Base-by-base conservation (phyloP, 1,140 invertebrate genomes). In the Oryzaephilus surinamensis region DNA sequence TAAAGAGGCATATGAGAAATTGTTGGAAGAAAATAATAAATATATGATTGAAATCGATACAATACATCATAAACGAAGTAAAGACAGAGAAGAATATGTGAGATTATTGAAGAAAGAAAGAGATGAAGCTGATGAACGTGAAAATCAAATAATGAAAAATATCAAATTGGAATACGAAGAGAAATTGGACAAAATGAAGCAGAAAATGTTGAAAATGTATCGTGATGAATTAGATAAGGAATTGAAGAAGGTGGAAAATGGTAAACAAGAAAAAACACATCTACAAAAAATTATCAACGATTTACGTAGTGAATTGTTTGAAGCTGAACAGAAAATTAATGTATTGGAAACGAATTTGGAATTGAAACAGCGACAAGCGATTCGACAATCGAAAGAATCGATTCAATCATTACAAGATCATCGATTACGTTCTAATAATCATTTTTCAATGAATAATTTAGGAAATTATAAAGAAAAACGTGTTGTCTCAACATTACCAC, bases 151-250 rank as follows among this genome's bases (percentile, higher is more conserved):
- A 32, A 41, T 60, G 12, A 54, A 59, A 26, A 71, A 76, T 34
- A 64, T 77, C 10, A 61, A 73, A 11, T 62, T 65, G 5, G 73
- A 77, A 46, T 74, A 77, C 57, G 75, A 78, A 48, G 71, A 70
- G 38, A 79, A 79, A 60, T 58, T 79, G 44, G 73, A 72, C 41
- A 68, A 72, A 55, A 77, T 79, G 73, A 79, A 77, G 51, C 63
- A 66, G 6, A 76, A 75, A 72, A 77, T 79, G 73, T 54, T 66
- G 24, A 51, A 57, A 20, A 38, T 68, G 10, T 68, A 66, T 30
- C 59, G 56, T 39, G 59, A 63, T 32, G 65, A 69, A 50, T 48
- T 65, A n/a, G 57, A 57, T 3, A 66, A 65, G 42, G 61, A 66
- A 51, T 62, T 60, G 39, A 46, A 51, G 16, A 67, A 66, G 48